Percentiles rank a stretch among this genome's conserved stretches.
These are phyloP conservation scores for Rhagonycha lutea DNA, from an alignment of 2,888 invertebrate genomes.

Conservation along the genomic window DNA sequence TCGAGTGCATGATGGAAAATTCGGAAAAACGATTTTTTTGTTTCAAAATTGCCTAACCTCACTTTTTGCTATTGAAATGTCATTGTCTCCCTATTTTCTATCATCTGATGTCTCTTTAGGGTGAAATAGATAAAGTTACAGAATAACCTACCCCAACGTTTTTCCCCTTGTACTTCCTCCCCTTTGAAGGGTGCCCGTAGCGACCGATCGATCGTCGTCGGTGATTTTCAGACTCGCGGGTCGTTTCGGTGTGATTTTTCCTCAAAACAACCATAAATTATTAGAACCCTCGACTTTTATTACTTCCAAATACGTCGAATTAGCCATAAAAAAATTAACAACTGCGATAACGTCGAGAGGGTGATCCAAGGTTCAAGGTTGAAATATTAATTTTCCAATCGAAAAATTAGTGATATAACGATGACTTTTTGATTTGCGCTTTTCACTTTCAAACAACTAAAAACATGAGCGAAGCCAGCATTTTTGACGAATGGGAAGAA, in stretches of 20 bases:
- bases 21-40: not conserved
- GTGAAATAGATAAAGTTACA: not conserved
- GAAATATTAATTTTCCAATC: not conserved
- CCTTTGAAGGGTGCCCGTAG: not conserved
- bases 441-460: not conserved
- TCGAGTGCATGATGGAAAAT: no score
- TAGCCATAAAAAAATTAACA: not conserved
- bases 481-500: slow-evolving; percentile 74
- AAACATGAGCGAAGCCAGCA: slow-evolving; percentile 42
- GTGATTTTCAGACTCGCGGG: not conserved
- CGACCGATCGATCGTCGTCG: not conserved
- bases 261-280: not conserved
- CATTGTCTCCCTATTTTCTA: not conserved
- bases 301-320: not conserved
- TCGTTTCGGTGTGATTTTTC: not conserved
- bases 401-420: slow-evolving; percentile 8
- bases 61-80: not conserved
- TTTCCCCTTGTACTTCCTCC: not conserved
- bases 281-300: not conserved
- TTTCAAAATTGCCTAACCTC: not conserved
- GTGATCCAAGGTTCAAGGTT: not conserved
- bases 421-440: not conserved
- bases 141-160: not conserved
- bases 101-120: not conserved
- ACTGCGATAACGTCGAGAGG: not conserved